A percentile compares a stretch with the other conserved stretches of the same genome.
These are phyloP conservation scores for Apostichopus japonicus DNA, from an alignment of 35 echinoderm and acorn worm genomes.

Conservation along the genomic window DNA sequence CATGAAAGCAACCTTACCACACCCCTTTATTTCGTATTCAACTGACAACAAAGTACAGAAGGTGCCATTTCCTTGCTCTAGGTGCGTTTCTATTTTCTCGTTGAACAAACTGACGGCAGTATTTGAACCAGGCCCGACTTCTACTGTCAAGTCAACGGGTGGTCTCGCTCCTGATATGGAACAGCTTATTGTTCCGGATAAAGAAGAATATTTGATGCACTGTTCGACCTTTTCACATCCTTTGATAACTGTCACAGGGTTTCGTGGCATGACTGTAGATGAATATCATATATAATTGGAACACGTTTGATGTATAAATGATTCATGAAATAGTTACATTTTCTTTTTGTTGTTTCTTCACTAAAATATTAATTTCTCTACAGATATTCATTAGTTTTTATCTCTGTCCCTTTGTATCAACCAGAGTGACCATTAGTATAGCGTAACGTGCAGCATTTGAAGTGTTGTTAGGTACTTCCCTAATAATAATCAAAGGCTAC, in stretches of 20 bases:
- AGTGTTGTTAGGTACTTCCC: no score
- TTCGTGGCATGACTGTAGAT: neutral
- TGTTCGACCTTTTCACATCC: neutral
- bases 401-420: no score
- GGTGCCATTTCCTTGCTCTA: neutral
- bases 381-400: no score
- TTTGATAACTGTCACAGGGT: neutral
- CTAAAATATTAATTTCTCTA: no score
- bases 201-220: neutral
- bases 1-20: neutral
- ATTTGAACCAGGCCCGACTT: neutral
- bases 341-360: no score
- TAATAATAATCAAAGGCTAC: no score
- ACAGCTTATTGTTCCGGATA: neutral
- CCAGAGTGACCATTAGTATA: no score
- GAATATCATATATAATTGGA: neutral
- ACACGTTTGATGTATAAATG: neutral
- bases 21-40: neutral
- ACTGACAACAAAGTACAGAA: neutral
- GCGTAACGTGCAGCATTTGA: no score
- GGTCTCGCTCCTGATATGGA: neutral
- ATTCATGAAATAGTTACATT: no score
- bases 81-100: neutral
- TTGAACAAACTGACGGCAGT: neutral
- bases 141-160: neutral